Evolutionary conservation across 2,797 vertebrate genomes (phyloP).

Genomic region (Lepidocolaptes lacrymiger): DNA sequence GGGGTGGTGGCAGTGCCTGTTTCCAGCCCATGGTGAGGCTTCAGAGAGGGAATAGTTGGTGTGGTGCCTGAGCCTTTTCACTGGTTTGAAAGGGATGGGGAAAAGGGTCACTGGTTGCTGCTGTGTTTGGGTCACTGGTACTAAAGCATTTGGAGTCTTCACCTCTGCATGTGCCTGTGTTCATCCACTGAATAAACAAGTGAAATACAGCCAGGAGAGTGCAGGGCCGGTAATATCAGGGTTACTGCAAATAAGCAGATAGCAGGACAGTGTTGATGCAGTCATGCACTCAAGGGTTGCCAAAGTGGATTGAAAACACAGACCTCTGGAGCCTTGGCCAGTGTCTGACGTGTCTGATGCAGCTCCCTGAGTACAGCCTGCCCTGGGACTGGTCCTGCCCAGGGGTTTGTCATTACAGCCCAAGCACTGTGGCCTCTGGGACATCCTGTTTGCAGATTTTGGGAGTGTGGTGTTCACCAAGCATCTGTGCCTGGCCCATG

Average conservation of each 20-base stretch:
- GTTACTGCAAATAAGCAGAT: background rate
- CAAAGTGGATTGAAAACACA: background rate
- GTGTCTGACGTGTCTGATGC: background rate
- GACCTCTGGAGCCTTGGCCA: background rate
- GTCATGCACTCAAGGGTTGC: background rate
- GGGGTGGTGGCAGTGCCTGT: background rate
- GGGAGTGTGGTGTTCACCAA: background rate
- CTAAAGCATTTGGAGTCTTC: background rate
- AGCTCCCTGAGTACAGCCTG: background rate
- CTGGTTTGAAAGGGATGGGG: background rate
- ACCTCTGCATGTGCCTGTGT: rapidly evolving
- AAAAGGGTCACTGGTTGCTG: background rate
- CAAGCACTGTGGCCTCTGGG: background rate
- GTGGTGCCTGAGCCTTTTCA: background rate
- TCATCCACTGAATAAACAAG: background rate
- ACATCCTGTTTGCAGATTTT: background rate
- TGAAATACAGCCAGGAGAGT: background rate
- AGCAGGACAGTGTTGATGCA: background rate
- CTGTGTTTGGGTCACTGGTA: background rate
- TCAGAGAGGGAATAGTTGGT: background rate
- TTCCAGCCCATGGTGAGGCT: background rate
- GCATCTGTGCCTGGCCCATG: rapidly evolving
- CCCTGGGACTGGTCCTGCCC: background rate
- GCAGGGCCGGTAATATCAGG: background rate
- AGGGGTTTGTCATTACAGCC: background rate